Conservation (phyloP, 2,888 invertebrate genomes). For the Lordiphosa andalusiaca region DNA sequence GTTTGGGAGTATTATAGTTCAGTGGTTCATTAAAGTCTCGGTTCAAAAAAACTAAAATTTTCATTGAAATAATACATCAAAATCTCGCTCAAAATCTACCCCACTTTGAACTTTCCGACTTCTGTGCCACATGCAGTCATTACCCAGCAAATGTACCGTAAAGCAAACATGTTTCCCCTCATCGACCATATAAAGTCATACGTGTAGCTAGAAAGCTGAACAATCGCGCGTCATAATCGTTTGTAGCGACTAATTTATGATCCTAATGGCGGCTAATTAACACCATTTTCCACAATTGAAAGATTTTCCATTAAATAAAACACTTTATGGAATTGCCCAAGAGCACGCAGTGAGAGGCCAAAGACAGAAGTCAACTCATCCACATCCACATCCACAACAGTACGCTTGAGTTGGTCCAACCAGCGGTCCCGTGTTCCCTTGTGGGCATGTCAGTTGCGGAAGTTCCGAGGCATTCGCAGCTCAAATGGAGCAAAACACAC, state of each 20-base stretch:
- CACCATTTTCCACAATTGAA: slow-evolving; percentile 75
- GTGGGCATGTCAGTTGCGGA: slow-evolving; percentile 60
- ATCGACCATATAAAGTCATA: slow-evolving; percentile 61
- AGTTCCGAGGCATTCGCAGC: slow-evolving; percentile 52
- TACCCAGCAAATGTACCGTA: slow-evolving; percentile 72
- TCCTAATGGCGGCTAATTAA: slow-evolving; percentile 74
- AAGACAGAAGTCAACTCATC: slow-evolving; percentile 47
- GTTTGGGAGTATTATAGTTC: too few relatives aligned
- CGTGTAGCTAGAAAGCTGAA: slow-evolving; percentile 23
- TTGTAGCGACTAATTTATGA: slow-evolving; percentile 75
- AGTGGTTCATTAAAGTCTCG: too few relatives aligned
- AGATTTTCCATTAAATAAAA: slow-evolving; percentile 76
- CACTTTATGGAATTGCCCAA: slow-evolving; percentile 73
- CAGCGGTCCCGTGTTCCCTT: slow-evolving; percentile 23
- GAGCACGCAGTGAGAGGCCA: slow-evolving; percentile 54
- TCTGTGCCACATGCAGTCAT: slow-evolving; percentile 44
- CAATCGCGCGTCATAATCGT: slow-evolving; percentile 72
- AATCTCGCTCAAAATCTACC: slow-evolving; percentile 22
- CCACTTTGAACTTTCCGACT: neutral
- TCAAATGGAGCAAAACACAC: slow-evolving; percentile 73
- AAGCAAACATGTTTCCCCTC: slow-evolving; percentile 60
- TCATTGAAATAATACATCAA: too few relatives aligned
- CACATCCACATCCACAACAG: slow-evolving; percentile 51
- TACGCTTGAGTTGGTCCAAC: slow-evolving; percentile 52
- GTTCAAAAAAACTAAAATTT: too few relatives aligned